Base-by-base conservation (phyloP, 2,113 vertebrate genomes). In the Pristiophorus japonicus region DNA sequence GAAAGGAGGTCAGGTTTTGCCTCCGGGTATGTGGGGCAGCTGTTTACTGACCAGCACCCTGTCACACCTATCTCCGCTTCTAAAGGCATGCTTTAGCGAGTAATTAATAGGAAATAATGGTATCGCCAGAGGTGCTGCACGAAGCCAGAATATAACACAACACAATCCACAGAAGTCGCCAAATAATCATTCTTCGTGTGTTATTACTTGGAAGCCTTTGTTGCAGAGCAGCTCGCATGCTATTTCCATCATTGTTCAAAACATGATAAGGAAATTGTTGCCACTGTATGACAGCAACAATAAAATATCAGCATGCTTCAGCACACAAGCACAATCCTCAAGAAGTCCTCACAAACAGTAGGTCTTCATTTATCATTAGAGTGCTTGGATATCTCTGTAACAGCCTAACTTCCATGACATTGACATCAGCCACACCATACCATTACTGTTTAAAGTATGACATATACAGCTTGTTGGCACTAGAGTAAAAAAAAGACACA, bases 1-100 rank as follows among this genome's bases (percentile, higher is more conserved):
- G 87, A 97, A 98, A 98, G 96, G 96, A 98, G 98, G 97, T 97
- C 97, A 97, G 96, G 30, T 67, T 96, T 95, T 92, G 96, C 97
- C 97, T 97, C 96, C 96, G 97, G 97, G 97, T 97, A 96, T 97
- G 96, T 96, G 96, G 87, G 97, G 96, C 97, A 98, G 97, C 97
- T 97, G 97, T 97, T 97, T 96, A 96, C 96, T 97, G 97, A 97
- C 97, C 97, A 96, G 96, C 96, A 88, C 96, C 95, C 96, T 96
- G 96, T 97, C 97, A 97, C 97, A 98, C 97, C 97, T 98, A 96
- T 96, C 96, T 96, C 96, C 84, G 95, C 95, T 96, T 97, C 96
- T 96, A 81, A 96, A 96, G 97, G 96, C 97, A 96, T 97, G 96
- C 96, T 96, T 96, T 96, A 96, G 96, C 96, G 96, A 96, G 96